These are phyloP conservation scores for Lates calcarifer DNA, from an alignment of 2,113 vertebrate species.

Conservation along the genomic window DNA sequence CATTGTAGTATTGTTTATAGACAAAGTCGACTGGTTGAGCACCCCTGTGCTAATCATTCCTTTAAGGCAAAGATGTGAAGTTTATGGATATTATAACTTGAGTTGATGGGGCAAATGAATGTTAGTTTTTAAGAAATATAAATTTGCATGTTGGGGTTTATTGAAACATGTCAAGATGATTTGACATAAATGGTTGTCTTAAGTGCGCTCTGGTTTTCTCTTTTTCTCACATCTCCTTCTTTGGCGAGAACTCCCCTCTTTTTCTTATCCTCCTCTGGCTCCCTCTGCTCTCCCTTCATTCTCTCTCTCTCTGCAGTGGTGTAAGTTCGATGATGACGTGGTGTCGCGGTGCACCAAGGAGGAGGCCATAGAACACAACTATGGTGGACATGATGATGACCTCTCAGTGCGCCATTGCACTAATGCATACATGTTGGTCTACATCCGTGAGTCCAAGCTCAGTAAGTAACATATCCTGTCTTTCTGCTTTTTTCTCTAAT, in stretches of 20 bases:
- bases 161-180: not conserved
- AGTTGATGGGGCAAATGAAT: not conserved
- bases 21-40: slow-evolving; percentile 1
- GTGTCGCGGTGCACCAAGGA: slow-evolving; percentile 98
- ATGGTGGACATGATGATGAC: slow-evolving; percentile 97
- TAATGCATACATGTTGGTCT: slow-evolving; percentile 99
- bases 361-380: slow-evolving; percentile 99
- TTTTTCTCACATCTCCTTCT: not conserved
- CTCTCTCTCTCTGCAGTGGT: slow-evolving; percentile 87
- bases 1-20: not conserved
- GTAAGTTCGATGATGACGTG: slow-evolving; percentile 98
- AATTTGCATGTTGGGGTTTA: not conserved
- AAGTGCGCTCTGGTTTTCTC: slow-evolving; percentile 54
- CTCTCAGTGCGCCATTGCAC: slow-evolving; percentile 98
- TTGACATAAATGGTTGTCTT: slow-evolving; percentile 43
- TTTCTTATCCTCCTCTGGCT: too few species aligned
- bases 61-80: not conserved
- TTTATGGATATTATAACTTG: not conserved
- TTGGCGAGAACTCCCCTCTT: not conserved
- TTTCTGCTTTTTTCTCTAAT: not conserved
- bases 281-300: too few species aligned
- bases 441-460: slow-evolving; percentile 97
- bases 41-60: not conserved
- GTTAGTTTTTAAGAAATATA: not conserved
- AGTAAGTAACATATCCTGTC: slow-evolving; percentile 84